Base-by-base conservation (phyloP, 2,888 invertebrate genomes). In the Lissonota sp. region DNA sequence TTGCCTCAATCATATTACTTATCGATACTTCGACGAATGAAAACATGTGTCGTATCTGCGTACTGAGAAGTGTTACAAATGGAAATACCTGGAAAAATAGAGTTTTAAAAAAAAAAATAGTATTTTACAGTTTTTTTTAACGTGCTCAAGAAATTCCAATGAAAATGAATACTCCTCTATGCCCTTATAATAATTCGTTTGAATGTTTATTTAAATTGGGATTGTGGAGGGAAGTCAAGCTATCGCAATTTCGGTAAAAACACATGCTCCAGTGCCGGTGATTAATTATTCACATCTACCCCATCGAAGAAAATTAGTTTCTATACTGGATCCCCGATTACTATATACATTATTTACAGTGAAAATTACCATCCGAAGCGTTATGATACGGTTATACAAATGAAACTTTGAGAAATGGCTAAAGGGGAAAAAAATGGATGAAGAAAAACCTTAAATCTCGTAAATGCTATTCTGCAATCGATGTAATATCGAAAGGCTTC, bases 1-100 rank as follows among this genome's bases (percentile, higher is more conserved):
- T 85, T 82, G 90, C 87, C 63, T 91, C 90, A 70, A 87, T 83
- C 39, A 91, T 86, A 84, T 89, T 88, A 86, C 87, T 83, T 84
- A 90, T 85, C 14, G 90, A 90, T 84, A 88, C 84, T 88, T 90
- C 89, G 70, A 91, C 85, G 80, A 88, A 86, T 80, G 87, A 88
- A 71, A 91, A 89, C 66, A 88, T 87, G 63, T 87, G 87, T 16
- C 92, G 88, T 80, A 92, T 87, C 86, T 91, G 91, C 67, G 90
- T 85, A 87, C 88, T 90, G 79, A 92, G 85, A 67, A 92, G 85
- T 67, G 91, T 86, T 80, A 92, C 86, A 67, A 92, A 85, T 69
- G 92, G 91, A 86, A 92, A 92, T 14, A 90, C 92, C 92, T 92
- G 89, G 62, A 88, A 92, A 78, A 87, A 87, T 82, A 79, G 57